A percentile compares a stretch with the other conserved stretches of the same genome.
These are phyloP conservation scores for Channa maculata DNA, from an alignment of 2,113 vertebrate genomes.

Conservation along the genomic window DNA sequence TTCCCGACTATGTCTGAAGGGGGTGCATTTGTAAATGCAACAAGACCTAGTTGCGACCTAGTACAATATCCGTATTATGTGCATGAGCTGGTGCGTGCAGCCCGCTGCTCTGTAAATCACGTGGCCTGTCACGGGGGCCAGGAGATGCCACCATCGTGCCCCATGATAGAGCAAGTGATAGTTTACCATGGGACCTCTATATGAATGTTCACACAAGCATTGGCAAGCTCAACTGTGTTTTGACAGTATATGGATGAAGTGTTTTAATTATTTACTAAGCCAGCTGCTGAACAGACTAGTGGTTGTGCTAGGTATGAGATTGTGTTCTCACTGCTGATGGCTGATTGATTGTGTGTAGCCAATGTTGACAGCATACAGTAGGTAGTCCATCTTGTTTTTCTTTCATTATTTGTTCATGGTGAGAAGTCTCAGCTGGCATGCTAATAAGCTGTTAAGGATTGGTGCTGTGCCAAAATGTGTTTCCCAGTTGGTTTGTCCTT, in stretches of 20 bases:
- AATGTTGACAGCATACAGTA: slow-evolving; percentile 62
- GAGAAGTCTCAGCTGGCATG: slow-evolving; percentile 59
- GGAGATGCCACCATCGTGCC: too few species aligned
- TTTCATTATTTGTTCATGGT: slow-evolving; percentile 60
- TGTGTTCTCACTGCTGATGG: slow-evolving; percentile 38
- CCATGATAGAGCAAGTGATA: too few species aligned
- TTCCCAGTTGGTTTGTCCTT: slow-evolving; percentile 36
- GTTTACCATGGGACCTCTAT: too few species aligned
- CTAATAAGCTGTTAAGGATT: slow-evolving; percentile 58
- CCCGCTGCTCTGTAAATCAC: too few species aligned
- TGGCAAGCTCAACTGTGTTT: background rate
- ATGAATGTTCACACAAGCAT: too few species aligned
- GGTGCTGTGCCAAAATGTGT: slow-evolving; percentile 44
- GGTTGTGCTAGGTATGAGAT: slow-evolving; percentile 11
- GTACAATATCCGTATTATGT: too few species aligned
- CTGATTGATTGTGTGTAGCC: slow-evolving; percentile 69
- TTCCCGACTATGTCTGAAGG: too few species aligned
- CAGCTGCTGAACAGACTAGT: slow-evolving; percentile 11
- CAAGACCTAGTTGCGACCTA: too few species aligned
- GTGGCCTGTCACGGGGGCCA: too few species aligned
- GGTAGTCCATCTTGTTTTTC: slow-evolving; percentile 70
- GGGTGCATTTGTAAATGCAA: too few species aligned
- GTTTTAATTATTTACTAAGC: slow-evolving; percentile 30
- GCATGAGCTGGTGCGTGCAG: too few species aligned
- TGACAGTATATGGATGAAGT: background rate